Evolutionary conservation across 2,888 invertebrate genomes (phyloP).

Genomic region (Drosophila infuscata): DNA sequence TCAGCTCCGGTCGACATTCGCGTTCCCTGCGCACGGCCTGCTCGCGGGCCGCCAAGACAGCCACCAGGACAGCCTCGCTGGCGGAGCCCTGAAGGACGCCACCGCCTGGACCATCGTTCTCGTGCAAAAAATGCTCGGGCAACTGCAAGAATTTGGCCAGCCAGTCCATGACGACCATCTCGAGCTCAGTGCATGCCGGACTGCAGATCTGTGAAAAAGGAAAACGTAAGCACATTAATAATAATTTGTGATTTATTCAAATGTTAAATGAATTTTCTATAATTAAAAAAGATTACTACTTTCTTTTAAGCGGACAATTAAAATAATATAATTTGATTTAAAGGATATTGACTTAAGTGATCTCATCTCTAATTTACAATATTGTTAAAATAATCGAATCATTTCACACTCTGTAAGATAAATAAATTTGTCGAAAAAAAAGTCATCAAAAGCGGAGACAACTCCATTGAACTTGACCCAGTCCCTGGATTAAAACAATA

Average conservation of each 20-base stretch:
- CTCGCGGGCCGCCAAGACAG: constrained; percentile 91
- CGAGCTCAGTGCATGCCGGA: constrained; percentile 96
- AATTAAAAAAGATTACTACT: background rate
- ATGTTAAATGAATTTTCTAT: background rate
- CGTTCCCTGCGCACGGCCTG: constrained; percentile 87
- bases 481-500: constrained; percentile 7
- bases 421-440: background rate
- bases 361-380: background rate
- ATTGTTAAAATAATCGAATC: background rate
- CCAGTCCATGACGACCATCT: constrained; percentile 97
- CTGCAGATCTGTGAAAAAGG: constrained; percentile 88
- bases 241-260: background rate
- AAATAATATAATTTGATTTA: background rate
- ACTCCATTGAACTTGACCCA: constrained; percentile 45
- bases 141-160: constrained; percentile 93
- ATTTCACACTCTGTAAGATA: background rate
- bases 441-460: background rate
- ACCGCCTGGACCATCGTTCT: constrained; percentile 91
- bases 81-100: constrained; percentile 96
- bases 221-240: background rate
- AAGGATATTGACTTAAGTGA: background rate
- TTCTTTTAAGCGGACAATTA: background rate
- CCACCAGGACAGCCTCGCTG: constrained; percentile 94
- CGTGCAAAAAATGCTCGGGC: constrained; percentile 92
- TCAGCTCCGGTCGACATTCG: constrained; percentile 87